Evolutionary conservation across 2,797 vertebrate species (phyloP).

Genomic region (Sebastes trivittatus): DNA sequence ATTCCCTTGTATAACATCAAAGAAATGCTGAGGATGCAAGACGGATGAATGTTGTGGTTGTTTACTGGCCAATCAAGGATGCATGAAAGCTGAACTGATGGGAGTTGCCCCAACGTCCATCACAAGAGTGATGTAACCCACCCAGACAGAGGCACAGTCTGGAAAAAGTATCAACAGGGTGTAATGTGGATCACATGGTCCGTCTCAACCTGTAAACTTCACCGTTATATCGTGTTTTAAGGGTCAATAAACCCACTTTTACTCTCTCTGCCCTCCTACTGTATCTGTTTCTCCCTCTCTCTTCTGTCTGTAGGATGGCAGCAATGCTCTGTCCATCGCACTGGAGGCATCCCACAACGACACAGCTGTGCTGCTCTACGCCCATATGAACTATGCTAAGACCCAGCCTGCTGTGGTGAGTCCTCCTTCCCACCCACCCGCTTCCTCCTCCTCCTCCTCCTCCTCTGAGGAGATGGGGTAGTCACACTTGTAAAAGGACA

Average conservation of each 20-base stretch:
- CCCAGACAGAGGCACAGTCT: background rate
- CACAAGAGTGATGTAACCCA: background rate
- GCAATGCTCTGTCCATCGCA: constrained; percentile 86
- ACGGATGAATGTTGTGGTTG: background rate
- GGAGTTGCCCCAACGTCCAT: background rate
- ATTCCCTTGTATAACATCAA: background rate
- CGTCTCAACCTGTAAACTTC: background rate
- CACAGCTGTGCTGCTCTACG: constrained; percentile 87
- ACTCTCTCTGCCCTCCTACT: background rate
- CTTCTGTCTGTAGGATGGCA: constrained; percentile 80
- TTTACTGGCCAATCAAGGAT: constrained; percentile 18
- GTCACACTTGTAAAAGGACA: background rate
- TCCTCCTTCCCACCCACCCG: background rate
- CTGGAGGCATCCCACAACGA: constrained; percentile 87
- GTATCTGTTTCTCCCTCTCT: background rate
- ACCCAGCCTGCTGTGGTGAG: constrained; percentile 72
- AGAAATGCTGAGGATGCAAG: background rate
- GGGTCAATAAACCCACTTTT: constrained; percentile 14
- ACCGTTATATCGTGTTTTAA: constrained; percentile 8
- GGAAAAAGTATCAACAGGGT: constrained; percentile 5
- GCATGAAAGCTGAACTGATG: background rate
- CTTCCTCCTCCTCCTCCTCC: background rate
- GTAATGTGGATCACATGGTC: constrained; percentile 11
- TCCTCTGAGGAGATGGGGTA: background rate
- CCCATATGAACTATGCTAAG: constrained; percentile 86